Percentiles rank a stretch among this genome's conserved stretches.
Evolutionary conservation across 2,888 invertebrate species (phyloP).

Genomic region (Cremastobaeus sp.): DNA sequence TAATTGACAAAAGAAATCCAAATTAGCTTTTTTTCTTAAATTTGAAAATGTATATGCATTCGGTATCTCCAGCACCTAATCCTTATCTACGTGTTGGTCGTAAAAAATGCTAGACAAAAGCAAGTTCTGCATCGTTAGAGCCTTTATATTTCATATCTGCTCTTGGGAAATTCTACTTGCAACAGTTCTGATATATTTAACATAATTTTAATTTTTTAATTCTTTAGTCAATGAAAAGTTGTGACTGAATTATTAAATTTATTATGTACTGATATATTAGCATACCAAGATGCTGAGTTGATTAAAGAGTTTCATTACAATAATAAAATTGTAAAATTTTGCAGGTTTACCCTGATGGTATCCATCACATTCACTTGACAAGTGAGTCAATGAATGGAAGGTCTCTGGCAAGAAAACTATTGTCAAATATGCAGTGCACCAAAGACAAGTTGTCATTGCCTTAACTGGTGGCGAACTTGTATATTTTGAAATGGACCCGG

Average conservation of each 20-base stretch:
- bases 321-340: too few species aligned
- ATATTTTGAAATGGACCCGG: constrained; percentile 99
- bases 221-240: background rate
- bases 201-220: background rate
- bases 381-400: constrained; percentile 99
- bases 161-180: constrained; percentile 72
- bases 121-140: constrained; percentile 76
- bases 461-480: constrained; percentile 98
- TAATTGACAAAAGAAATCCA: too few species aligned
- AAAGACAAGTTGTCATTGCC: constrained; percentile 98
- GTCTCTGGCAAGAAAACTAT: constrained; percentile 98
- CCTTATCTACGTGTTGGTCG: constrained; percentile 74
- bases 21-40: too few species aligned
- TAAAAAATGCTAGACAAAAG: constrained; percentile 72
- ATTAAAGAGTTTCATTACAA: too few species aligned
- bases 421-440: constrained; percentile 98
- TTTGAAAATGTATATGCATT: constrained; percentile 69
- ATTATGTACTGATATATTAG: background rate
- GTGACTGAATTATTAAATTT: background rate
- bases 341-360: constrained; percentile 97
- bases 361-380: constrained; percentile 98
- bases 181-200: constrained; percentile 61
- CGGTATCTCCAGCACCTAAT: constrained; percentile 77
- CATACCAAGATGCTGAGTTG: too few species aligned
- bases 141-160: constrained; percentile 65